Percentiles rank a stretch among this genome's conserved stretches.
Conservation (phyloP, 2,113 vertebrate species). For the Notarius quadriscutis region DNA sequence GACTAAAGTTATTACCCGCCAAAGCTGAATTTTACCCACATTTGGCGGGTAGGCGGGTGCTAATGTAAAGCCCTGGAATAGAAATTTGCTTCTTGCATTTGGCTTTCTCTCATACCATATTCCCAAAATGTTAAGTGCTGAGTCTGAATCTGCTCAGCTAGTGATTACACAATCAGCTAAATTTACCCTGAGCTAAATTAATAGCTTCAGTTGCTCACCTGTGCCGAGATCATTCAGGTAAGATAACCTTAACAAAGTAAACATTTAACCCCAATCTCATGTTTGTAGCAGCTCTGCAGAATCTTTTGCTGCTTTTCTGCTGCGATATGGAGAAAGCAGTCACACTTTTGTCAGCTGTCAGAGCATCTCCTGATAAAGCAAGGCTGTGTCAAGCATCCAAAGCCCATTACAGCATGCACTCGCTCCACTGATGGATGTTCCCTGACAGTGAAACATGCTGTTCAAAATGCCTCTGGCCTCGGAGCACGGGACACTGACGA, state of each 20-base stretch:
- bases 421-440: constrained; percentile 72
- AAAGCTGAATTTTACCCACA: too few species aligned
- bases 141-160: background rate
- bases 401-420: constrained; percentile 75
- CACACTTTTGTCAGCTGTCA: constrained; percentile 64
- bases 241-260: constrained; percentile 16
- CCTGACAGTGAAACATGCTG: constrained; percentile 71
- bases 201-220: background rate
- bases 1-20: too few species aligned
- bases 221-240: background rate
- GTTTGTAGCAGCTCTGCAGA: background rate
- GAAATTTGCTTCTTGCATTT: background rate
- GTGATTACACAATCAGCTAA: background rate
- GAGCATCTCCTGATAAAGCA: constrained; percentile 71
- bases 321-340: constrained; percentile 40
- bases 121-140: background rate
- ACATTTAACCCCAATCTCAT: constrained; percentile 30
- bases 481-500: constrained; percentile 64
- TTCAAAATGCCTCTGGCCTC: constrained; percentile 70
- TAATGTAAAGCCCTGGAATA: too few species aligned
- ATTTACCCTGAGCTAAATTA: background rate
- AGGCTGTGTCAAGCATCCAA: constrained; percentile 71
- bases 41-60: too few species aligned
- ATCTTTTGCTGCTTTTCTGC: constrained; percentile 34
- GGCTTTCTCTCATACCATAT: background rate